Conservation (phyloP, 1,140 invertebrate genomes). For the Doryteuthis pealeii region DNA sequence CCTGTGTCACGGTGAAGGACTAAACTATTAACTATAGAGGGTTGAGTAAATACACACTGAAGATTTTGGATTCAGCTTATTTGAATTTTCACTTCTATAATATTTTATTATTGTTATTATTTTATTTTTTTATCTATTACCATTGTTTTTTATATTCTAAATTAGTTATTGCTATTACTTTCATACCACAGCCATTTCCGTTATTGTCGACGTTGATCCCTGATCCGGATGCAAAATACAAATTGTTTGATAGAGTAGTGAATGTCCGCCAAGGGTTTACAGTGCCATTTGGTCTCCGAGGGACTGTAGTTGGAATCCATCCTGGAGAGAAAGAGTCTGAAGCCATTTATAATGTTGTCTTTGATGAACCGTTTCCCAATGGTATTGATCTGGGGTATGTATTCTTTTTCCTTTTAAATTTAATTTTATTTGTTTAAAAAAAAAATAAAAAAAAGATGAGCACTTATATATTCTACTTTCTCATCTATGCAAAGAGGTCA, state of each 20-base stretch:
- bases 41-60: too few relatives aligned
- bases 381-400: constrained; percentile 62
- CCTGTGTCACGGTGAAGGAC: too few relatives aligned
- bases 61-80: too few relatives aligned
- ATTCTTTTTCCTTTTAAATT: neutral
- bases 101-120: too few relatives aligned
- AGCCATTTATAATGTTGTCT: constrained; percentile 73
- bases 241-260: constrained; percentile 82
- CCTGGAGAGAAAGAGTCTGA: constrained; percentile 61
- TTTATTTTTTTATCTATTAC: too few relatives aligned
- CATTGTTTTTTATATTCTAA: too few relatives aligned
- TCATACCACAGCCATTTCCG: constrained; percentile 41
- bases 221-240: constrained; percentile 69
- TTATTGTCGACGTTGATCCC: constrained; percentile 60
- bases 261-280: constrained; percentile 70
- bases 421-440: too few relatives aligned
- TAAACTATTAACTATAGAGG: too few relatives aligned
- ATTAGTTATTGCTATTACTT: too few relatives aligned
- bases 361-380: constrained; percentile 75
- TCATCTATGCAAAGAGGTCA: neutral
- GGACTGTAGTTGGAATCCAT: constrained; percentile 74
- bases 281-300: constrained; percentile 80
- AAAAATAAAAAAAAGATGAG: neutral
- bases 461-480: neutral
- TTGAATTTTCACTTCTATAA: too few relatives aligned